Percentiles rank a stretch among this genome's conserved stretches.
phyloP scores from a whole-genome alignment of 2,797 vertebrate genomes.

The Falco novaeseelandiae region DNA sequence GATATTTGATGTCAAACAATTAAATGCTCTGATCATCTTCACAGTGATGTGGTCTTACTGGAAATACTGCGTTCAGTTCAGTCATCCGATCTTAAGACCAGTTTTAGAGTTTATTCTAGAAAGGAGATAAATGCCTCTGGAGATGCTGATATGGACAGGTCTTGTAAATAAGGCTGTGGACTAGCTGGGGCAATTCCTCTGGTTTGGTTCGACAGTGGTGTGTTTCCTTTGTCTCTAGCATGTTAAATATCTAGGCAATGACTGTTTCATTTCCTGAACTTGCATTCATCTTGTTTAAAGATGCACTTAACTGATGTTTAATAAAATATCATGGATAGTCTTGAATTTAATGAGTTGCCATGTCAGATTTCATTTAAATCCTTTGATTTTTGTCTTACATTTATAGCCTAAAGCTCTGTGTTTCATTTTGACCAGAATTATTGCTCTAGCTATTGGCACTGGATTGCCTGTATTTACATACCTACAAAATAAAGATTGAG shows the following conservation, averaged over 20 bases:
- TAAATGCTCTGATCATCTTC: neutral
- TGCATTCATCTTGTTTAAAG: constrained; percentile 16
- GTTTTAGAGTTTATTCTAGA: neutral
- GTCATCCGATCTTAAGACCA: neutral
- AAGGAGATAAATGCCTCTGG: neutral
- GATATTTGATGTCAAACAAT: neutral
- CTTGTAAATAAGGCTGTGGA: neutral
- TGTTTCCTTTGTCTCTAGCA: neutral
- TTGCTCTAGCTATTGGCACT: constrained; percentile 30
- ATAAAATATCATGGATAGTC: neutral
- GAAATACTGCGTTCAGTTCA: neutral
- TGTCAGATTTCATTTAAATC: constrained; percentile 47
- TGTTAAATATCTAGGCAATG: neutral
- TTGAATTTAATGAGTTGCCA: constrained; percentile 16
- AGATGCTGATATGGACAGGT: neutral
- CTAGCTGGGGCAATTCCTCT: neutral
- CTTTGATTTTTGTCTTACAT: constrained; percentile 46
- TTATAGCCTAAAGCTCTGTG: constrained; percentile 20
- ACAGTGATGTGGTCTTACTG: neutral
- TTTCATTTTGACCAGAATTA: constrained; percentile 54
- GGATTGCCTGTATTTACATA: constrained; percentile 40
- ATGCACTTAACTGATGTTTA: constrained; percentile 36
- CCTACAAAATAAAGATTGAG: constrained; percentile 26
- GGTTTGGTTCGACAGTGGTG: neutral
- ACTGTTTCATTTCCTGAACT: constrained; percentile 54